Base-by-base conservation (phyloP, 2,113 vertebrate genomes). In the Montifringilla adamsi region DNA sequence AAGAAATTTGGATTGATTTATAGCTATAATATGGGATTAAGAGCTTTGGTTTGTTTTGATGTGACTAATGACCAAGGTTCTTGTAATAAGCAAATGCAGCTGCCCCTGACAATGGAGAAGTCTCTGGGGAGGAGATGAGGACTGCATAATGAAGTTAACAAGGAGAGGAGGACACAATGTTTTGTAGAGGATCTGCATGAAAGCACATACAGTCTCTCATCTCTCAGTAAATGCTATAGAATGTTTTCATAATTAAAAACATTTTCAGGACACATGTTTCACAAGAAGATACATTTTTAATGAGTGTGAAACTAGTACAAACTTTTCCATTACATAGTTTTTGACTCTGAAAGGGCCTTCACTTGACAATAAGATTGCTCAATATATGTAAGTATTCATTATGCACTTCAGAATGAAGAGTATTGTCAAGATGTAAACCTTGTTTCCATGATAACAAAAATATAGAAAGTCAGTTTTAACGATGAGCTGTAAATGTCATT, bases 61-160 rank as follows among this genome's bases (percentile, higher is more conserved):
- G 76, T 46, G 75, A 64, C 87, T 95, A 96, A 95, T 92, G 84
- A 96, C 89, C 53, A 77, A 83, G 43, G 56, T 87, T 95, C 90
- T 94, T 93, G 62, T 93, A 96, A 96, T 80, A 92, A 95, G 92
- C 84, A 94, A 96, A 94, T 72, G 90, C 96, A 97, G 94, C 90
- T 97, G 95, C 95, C 93, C 77, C 93, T 96, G 95, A 96, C 94
- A 95, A 96, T 94, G 89, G 90, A 35, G 72, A 81, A 92, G 87
- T 93, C 95, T 89, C 95, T 62, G 41, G 77, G 77, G 95, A 93
- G 66, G 72, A 82, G 68, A 80, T 50, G 86, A 79, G 31, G 77
- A 69, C 43, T 91, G 68, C 64, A 77, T 84, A 91, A 96, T 87
- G 84, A 91, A 76, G 41, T 90, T 95, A 96, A 90, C 52, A 84